phyloP scores from a whole-genome alignment of 2,888 invertebrate genomes.

The Proisotoma minuta region DNA sequence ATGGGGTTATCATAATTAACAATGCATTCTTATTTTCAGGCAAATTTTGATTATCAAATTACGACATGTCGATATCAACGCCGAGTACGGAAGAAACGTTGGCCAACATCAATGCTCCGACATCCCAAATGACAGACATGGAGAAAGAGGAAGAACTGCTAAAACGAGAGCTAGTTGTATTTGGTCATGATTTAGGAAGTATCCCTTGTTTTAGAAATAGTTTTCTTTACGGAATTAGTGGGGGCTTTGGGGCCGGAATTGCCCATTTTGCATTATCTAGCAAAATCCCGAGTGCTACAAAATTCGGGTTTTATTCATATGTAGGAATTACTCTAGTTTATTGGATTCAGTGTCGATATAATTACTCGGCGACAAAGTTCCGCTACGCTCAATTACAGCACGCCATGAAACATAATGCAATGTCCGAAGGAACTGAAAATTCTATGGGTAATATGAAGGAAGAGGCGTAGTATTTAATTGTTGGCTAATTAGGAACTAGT shows the following conservation, averaged over 20 bases:
- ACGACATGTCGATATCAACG: neutral
- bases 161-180: conserved; percentile 55
- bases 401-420: conserved; percentile 59
- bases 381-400: conserved; percentile 61
- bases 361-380: conserved; percentile 64
- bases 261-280: conserved; percentile 70
- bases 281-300: conserved; percentile 59
- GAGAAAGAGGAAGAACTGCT: conserved; percentile 21
- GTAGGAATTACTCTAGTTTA: conserved; percentile 62
- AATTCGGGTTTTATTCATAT: conserved; percentile 65
- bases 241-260: conserved; percentile 65
- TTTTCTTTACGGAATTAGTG: conserved; percentile 67
- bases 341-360: conserved; percentile 62
- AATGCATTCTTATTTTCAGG: neutral
- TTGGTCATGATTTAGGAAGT: conserved; percentile 67
- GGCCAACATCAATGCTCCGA: neutral
- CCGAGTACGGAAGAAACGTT: too few species aligned
- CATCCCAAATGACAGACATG: neutral
- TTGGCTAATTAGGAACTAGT: too few species aligned
- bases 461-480: neutral
- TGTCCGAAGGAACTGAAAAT: conserved; percentile 61
- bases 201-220: conserved; percentile 77
- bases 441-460: conserved; percentile 49
- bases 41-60: too few species aligned
- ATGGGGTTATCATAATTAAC: neutral